Evolutionary conservation across 2,888 invertebrate genomes (phyloP).

Genomic region (Sipha maydis): DNA sequence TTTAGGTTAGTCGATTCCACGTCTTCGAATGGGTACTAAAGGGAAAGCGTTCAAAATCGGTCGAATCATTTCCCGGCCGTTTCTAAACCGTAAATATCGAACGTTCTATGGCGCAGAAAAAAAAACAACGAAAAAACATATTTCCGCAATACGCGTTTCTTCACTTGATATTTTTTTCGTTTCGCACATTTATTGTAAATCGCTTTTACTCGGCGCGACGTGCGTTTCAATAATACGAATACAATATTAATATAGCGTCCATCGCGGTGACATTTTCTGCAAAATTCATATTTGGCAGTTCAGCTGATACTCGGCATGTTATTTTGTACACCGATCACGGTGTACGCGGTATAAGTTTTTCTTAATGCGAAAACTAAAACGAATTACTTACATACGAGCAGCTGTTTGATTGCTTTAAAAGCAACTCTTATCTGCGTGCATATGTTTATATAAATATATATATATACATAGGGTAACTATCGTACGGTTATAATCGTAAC

Average conservation of each 20-base stretch:
- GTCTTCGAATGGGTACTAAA: conserved; percentile 48
- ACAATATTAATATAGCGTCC: no score
- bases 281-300: no score
- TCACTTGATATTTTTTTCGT: background rate
- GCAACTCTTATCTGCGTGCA: no score
- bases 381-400: no score
- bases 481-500: no score
- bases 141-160: conserved; percentile 47
- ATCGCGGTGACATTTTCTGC: no score
- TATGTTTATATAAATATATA: background rate
- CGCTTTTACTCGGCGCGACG: background rate
- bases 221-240: no score
- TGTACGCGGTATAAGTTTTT: no score
- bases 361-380: no score
- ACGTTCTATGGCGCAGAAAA: conserved; percentile 33
- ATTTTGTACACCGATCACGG: no score
- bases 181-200: background rate
- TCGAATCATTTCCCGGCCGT: conserved; percentile 54
- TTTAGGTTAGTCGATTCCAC: conserved; percentile 58
- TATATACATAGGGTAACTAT: background rate
- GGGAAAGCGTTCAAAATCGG: conserved; percentile 63
- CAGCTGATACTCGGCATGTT: no score
- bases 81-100: conserved; percentile 60
- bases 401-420: no score
- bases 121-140: background rate